phyloP scores from a whole-genome alignment of 2,113 vertebrate species.

The Albula goreensis region DNA sequence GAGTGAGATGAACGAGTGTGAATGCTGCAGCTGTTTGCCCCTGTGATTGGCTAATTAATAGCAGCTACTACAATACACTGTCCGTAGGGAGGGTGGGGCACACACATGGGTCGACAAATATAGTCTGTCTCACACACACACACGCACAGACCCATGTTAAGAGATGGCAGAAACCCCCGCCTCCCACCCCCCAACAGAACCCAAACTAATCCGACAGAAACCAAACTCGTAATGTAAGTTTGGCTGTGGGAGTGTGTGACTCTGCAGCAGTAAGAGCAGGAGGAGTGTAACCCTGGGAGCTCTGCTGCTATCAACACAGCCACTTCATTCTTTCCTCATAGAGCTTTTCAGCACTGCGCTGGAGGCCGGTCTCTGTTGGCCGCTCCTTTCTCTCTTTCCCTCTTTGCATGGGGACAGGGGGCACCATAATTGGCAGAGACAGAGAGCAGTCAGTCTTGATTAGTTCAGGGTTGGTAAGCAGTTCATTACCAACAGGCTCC shows the following conservation, averaged over 20 bases:
- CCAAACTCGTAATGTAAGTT: too few relatives aligned
- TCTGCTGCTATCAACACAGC: background rate
- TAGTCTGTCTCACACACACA: background rate
- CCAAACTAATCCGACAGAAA: too few relatives aligned
- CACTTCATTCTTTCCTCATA: conserved; percentile 48
- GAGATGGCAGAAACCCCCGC: background rate
- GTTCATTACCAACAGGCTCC: conserved; percentile 65
- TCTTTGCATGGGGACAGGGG: conserved; percentile 27
- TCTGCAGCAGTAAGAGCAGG: conserved; percentile 1
- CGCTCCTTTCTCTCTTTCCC: conserved; percentile 2
- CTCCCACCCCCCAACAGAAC: too few relatives aligned
- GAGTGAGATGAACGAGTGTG: background rate
- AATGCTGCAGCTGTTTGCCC: conserved; percentile 37
- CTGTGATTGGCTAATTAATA: background rate
- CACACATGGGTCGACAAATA: background rate
- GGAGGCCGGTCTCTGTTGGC: conserved; percentile 48
- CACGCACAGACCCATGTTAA: background rate
- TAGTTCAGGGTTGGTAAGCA: conserved; percentile 74
- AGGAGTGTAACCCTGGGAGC: background rate
- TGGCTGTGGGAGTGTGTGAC: background rate
- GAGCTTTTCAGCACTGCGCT: conserved; percentile 70
- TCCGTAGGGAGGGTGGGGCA: background rate
- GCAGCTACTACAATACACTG: too few relatives aligned
- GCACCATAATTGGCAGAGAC: conserved; percentile 73
- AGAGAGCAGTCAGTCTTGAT: conserved; percentile 75